Evolutionary conservation across 2,797 vertebrate genomes (phyloP).

Genomic region (Moxostoma hubbsi): DNA sequence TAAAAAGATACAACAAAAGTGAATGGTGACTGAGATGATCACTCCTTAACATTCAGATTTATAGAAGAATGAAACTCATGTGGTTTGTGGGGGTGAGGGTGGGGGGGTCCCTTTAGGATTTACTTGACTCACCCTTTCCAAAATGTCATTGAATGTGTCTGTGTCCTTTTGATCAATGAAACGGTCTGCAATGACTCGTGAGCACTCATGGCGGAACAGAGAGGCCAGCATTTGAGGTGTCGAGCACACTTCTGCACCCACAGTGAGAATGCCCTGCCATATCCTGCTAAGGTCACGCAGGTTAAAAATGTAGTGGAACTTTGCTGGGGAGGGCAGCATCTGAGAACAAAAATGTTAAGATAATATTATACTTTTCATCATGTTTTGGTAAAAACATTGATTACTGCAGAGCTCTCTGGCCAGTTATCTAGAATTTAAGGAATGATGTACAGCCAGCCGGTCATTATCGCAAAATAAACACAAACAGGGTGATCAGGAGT

Average conservation of each 20-base stretch:
- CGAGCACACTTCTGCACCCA: conserved; percentile 78
- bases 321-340: conserved; percentile 87
- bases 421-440: too few relatives aligned
- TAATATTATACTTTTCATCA: background rate
- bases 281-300: conserved; percentile 85
- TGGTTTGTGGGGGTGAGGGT: too few relatives aligned
- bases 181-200: conserved; percentile 82
- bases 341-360: conserved; percentile 52
- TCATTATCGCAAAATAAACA: too few relatives aligned
- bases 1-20: too few relatives aligned
- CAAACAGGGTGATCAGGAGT: too few relatives aligned
- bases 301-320: conserved; percentile 89
- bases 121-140: conserved; percentile 72
- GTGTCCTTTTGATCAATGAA: conserved; percentile 79
- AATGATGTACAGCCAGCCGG: too few relatives aligned
- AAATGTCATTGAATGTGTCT: conserved; percentile 72
- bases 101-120: background rate
- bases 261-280: conserved; percentile 84
- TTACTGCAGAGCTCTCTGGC: too few relatives aligned
- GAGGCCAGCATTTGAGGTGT: conserved; percentile 72
- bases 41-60: too few relatives aligned
- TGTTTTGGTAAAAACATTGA: background rate
- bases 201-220: conserved; percentile 83
- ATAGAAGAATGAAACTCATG: too few relatives aligned
- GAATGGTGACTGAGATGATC: too few relatives aligned